Conservation (phyloP, 2,888 invertebrate genomes). For the Acleris emargana region DNA sequence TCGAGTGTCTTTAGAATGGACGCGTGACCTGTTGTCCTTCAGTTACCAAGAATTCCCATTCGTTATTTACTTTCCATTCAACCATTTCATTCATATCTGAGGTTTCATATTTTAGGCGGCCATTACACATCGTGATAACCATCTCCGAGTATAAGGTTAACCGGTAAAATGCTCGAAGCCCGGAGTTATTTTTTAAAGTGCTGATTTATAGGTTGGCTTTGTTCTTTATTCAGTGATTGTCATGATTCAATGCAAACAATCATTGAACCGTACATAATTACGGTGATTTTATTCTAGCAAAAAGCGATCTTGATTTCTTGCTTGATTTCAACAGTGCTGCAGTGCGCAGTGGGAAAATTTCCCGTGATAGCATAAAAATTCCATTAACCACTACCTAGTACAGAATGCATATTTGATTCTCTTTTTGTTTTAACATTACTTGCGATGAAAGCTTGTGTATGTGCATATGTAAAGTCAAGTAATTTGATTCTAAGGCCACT, state of each 20-base stretch:
- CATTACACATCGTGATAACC: conserved; percentile 24
- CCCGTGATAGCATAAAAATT: conserved; percentile 1
- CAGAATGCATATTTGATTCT: no score
- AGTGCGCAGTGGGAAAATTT: conserved; percentile 16
- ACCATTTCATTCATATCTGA: conserved; percentile 29
- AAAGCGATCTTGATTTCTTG: conserved; percentile 24
- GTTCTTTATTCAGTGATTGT: conserved; percentile 7
- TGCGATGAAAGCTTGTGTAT: no score
- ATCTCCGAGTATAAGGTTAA: conserved; percentile 1
- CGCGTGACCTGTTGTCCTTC: conserved; percentile 35
- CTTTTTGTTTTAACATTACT: no score
- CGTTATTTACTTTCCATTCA: conserved; percentile 35
- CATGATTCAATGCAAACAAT: conserved; percentile 30
- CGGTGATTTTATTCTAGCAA: conserved; percentile 13
- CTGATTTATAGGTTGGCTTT: neutral
- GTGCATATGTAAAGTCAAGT: no score
- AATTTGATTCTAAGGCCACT: no score
- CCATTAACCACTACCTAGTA: no score
- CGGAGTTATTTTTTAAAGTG: neutral
- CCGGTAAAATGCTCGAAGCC: conserved; percentile 5
- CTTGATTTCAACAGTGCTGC: conserved; percentile 1
- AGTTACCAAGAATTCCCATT: conserved; percentile 29
- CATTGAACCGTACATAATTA: conserved; percentile 22
- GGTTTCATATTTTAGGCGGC: conserved; percentile 24
- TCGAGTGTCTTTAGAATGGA: conserved; percentile 65